Conservation (phyloP, 2,888 invertebrate genomes). For the Drosophila mercatorum region DNA sequence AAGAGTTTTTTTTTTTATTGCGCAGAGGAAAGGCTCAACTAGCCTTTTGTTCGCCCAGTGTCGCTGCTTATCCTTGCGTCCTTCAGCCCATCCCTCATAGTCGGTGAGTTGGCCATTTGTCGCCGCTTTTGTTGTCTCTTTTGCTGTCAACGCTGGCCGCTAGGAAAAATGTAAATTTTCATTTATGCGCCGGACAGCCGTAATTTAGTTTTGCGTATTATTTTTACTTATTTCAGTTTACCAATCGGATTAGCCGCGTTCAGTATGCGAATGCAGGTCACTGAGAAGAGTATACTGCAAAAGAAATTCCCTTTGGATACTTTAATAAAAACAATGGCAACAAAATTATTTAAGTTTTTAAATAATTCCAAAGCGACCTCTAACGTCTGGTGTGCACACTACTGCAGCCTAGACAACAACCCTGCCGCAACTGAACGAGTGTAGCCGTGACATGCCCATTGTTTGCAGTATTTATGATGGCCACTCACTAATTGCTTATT, state of each 20-base stretch:
- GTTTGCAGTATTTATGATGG: too few species aligned
- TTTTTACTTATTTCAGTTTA: constrained; percentile 46
- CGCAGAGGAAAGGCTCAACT: constrained; percentile 14
- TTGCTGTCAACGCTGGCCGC: constrained; percentile 26
- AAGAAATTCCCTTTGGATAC: too few species aligned
- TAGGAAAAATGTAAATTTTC: constrained; percentile 50
- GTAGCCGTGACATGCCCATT: neutral
- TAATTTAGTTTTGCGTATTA: constrained; percentile 44
- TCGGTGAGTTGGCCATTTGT: constrained; percentile 45
- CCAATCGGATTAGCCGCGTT: constrained; percentile 41
- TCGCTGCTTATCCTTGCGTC: neutral
- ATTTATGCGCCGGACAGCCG: constrained; percentile 38
- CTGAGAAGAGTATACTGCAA: neutral
- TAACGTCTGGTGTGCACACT: neutral
- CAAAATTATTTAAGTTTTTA: neutral
- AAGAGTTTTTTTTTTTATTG: constrained; percentile 23
- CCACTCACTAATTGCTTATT: neutral
- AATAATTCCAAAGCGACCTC: neutral
- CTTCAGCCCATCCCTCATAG: neutral
- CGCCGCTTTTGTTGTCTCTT: constrained; percentile 36
- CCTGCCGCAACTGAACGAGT: neutral
- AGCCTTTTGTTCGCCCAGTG: neutral
- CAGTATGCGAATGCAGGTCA: too few species aligned
- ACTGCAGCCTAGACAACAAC: constrained; percentile 9
- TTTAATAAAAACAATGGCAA: too few species aligned